phyloP scores from a whole-genome alignment of 1,140 invertebrate species.

The Maniola jurtina region DNA sequence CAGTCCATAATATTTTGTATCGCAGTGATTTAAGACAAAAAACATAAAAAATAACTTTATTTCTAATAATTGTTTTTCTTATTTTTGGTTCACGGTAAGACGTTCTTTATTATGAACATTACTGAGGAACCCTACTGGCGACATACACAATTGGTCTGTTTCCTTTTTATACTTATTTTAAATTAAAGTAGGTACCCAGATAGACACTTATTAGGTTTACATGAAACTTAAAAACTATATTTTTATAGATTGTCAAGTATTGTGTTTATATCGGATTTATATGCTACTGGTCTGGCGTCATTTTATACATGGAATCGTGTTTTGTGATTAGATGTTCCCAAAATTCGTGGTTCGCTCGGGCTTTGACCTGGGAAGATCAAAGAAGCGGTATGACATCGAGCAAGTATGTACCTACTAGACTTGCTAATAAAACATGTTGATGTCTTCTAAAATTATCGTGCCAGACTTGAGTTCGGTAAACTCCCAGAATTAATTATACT shows the following conservation, averaged over 20 bases:
- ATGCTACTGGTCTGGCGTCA: constrained; percentile 70
- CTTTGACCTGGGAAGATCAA: constrained; percentile 51
- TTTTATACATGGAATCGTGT: constrained; percentile 71
- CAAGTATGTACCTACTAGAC: constrained; percentile 40
- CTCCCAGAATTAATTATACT: not conserved
- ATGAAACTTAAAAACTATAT: not conserved
- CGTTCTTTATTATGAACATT: too few species aligned
- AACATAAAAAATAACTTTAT: too few species aligned
- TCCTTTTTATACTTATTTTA: too few species aligned
- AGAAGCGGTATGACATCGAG: constrained; percentile 36
- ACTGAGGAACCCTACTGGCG: too few species aligned
- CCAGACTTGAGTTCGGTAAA: constrained; percentile 13
- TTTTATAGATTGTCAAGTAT: constrained; percentile 64
- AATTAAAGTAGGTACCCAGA: too few species aligned
- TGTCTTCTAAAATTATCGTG: constrained; percentile 15
- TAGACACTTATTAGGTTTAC: too few species aligned
- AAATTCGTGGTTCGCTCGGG: constrained; percentile 69
- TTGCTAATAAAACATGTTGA: constrained; percentile 5
- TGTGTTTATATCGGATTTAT: constrained; percentile 65
- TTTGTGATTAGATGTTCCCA: constrained; percentile 66
- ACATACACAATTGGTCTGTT: too few species aligned
- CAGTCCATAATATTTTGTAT: too few species aligned
- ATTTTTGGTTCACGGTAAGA: too few species aligned
- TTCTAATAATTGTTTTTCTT: too few species aligned
- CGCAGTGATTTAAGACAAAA: too few species aligned